phyloP scores from a whole-genome alignment of 2,888 invertebrate species.

The Neria commutata region DNA sequence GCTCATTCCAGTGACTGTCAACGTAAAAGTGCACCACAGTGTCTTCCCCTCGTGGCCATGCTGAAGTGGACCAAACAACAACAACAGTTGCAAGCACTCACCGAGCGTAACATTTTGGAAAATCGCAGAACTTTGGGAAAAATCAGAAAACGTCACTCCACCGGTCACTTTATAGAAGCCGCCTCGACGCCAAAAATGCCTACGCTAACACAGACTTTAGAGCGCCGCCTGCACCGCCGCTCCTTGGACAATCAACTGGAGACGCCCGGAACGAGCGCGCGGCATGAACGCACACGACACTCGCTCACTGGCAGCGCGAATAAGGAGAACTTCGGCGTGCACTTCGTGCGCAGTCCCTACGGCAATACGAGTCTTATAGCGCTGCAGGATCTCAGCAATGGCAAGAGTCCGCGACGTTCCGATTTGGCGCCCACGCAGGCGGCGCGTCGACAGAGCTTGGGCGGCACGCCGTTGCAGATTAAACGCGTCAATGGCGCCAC shows the following conservation, averaged over 20 bases:
- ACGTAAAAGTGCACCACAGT: no score
- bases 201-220: constrained; percentile 48
- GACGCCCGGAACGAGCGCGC: not conserved
- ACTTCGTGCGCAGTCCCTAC: constrained; percentile 54
- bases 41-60: no score
- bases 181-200: constrained; percentile 44
- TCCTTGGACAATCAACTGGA: constrained; percentile 49
- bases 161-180: not conserved
- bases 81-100: constrained; percentile 22
- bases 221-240: constrained; percentile 52
- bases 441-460: constrained; percentile 9
- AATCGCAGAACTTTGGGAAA: no score
- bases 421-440: constrained; percentile 27
- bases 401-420: constrained; percentile 51
- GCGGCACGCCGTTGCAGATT: constrained; percentile 20
- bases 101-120: not conserved
- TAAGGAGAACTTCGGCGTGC: constrained; percentile 57
- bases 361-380: constrained; percentile 53
- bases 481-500: constrained; percentile 30
- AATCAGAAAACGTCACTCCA: constrained; percentile 25
- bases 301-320: constrained; percentile 48
- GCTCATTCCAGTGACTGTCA: no score
- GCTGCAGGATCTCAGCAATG: constrained; percentile 58
- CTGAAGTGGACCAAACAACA: constrained; percentile 37
- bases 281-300: constrained; percentile 33